phyloP scores from a whole-genome alignment of 2,113 vertebrate genomes.

The Heptranchias perlo region DNA sequence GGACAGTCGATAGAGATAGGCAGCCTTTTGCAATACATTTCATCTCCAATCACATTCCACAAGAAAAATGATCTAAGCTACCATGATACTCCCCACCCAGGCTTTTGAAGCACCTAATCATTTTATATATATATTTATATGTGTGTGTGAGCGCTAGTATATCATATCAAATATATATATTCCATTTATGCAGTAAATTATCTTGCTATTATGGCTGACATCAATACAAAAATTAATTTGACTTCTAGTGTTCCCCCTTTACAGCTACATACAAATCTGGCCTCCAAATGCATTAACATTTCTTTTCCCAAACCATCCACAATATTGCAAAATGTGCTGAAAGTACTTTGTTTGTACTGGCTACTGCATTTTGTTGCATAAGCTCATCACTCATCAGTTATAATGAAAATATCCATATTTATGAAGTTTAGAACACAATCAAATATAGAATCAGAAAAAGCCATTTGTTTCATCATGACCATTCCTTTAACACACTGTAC shows the following conservation, averaged over 20 bases:
- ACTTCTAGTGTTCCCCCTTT: neutral
- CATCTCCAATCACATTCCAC: neutral
- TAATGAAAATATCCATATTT: slow-evolving; percentile 6
- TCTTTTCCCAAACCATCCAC: neutral
- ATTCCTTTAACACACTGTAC: neutral
- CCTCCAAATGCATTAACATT: neutral
- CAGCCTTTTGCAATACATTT: neutral
- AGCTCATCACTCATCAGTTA: neutral
- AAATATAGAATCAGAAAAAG: neutral
- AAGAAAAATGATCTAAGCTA: neutral
- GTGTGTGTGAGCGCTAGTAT: too few species aligned
- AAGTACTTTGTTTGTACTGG: neutral
- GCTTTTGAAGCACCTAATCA: neutral
- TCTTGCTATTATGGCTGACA: neutral
- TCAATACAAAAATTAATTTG: neutral
- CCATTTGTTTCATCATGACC: neutral
- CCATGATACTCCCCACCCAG: neutral
- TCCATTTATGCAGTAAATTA: neutral
- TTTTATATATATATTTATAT: neutral
- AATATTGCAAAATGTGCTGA: neutral
- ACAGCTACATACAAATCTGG: neutral
- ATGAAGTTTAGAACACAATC: neutral
- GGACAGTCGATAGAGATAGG: neutral
- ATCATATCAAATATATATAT: neutral
- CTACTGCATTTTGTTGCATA: neutral